Evolutionary conservation across 2,113 vertebrate genomes (phyloP).

Genomic region (Hippocampus barbouri): DNA sequence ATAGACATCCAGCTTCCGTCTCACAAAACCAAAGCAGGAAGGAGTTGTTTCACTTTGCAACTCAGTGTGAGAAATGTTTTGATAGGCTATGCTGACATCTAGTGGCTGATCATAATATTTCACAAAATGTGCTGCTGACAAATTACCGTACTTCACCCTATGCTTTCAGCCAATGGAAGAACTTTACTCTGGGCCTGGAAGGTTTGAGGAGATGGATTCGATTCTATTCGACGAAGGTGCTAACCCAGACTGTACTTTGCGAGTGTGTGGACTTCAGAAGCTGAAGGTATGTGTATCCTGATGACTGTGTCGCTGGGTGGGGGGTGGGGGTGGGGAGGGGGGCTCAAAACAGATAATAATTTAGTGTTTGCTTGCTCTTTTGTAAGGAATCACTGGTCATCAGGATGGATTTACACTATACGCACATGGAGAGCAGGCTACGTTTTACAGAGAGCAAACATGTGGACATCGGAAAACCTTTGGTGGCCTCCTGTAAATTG

Average conservation of each 20-base stretch:
- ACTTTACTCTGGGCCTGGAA: slow-evolving; percentile 52
- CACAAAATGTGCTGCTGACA: not conserved
- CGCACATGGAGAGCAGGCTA: slow-evolving; percentile 53
- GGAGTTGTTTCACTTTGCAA: not conserved
- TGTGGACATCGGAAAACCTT: slow-evolving; percentile 68
- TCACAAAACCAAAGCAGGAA: slow-evolving; percentile 35
- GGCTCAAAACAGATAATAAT: too few relatives aligned
- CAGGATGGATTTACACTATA: slow-evolving; percentile 76
- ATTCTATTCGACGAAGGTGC: slow-evolving; percentile 60
- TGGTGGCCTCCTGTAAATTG: slow-evolving; percentile 70
- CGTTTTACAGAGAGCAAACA: slow-evolving; percentile 67
- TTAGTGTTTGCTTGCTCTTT: not conserved
- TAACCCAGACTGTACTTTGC: slow-evolving; percentile 67
- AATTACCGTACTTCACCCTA: not conserved
- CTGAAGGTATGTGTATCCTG: slow-evolving; percentile 64
- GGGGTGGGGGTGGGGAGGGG: too few relatives aligned
- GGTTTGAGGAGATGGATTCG: slow-evolving; percentile 70
- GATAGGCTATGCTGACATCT: slow-evolving; percentile 40
- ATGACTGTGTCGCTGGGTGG: not conserved
- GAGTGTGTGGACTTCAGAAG: slow-evolving; percentile 78
- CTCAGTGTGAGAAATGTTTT: not conserved
- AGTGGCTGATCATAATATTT: slow-evolving; percentile 22
- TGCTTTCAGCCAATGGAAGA: slow-evolving; percentile 58
- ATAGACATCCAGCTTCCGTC: slow-evolving; percentile 49
- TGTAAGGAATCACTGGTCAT: slow-evolving; percentile 73